These are phyloP conservation scores for Atopsyche davidsoni DNA, from an alignment of 1,140 invertebrate species.

Conservation along the genomic window DNA sequence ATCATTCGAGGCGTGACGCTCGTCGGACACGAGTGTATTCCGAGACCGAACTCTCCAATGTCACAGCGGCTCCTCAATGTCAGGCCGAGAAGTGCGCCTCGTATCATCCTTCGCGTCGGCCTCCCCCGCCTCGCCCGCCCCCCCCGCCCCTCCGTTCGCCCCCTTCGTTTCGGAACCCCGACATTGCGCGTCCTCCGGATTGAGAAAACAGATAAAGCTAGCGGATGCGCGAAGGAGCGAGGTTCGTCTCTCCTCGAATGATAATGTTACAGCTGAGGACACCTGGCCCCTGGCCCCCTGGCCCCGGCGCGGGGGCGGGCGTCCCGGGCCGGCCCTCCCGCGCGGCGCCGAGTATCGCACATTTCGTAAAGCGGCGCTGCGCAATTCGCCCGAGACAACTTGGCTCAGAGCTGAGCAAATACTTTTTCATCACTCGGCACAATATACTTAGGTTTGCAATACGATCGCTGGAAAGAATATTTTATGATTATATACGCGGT, in stretches of 20 bases:
- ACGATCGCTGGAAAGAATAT: slow-evolving; percentile 5
- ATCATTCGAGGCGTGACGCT: too few species aligned
- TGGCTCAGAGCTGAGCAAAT: slow-evolving; percentile 16
- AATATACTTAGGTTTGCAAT: slow-evolving; percentile 4
- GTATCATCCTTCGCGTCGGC: slow-evolving; percentile 6
- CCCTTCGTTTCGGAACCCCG: background rate
- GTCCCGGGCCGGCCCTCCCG: background rate
- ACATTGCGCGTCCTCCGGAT: too few species aligned
- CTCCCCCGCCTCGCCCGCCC: background rate
- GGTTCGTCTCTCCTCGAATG: too few species aligned
- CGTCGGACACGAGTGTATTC: too few species aligned
- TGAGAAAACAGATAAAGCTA: too few species aligned
- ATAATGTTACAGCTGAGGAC: too few species aligned
- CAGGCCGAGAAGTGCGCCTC: slow-evolving; percentile 2
- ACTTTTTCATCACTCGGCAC: background rate
- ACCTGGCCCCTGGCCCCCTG: background rate
- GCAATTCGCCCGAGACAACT: slow-evolving; percentile 9
- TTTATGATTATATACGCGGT: slow-evolving; percentile 4
- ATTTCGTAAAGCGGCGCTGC: slow-evolving; percentile 20
- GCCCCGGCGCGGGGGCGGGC: background rate
- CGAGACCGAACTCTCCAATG: too few species aligned
- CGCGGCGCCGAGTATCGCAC: slow-evolving; percentile 5
- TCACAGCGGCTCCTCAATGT: slow-evolving; percentile 14
- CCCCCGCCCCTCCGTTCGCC: background rate
- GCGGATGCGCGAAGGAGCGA: too few species aligned